Evolutionary conservation across 2,797 vertebrate genomes (phyloP).

Genomic region (Notolabrus celidotus): DNA sequence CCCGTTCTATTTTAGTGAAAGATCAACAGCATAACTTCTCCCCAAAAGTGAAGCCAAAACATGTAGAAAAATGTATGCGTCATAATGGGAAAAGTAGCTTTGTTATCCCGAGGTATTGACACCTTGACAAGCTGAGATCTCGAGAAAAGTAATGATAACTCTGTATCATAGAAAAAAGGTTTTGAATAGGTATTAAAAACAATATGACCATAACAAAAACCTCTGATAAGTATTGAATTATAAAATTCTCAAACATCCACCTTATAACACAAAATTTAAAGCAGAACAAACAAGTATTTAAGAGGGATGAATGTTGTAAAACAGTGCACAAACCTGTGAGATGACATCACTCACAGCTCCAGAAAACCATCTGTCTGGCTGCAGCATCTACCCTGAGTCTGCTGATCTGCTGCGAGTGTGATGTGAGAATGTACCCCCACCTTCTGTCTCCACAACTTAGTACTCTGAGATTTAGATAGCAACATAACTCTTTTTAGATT

Average conservation of each 20-base stretch:
- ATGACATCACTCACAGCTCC: conserved; percentile 24
- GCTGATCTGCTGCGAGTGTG: conserved; percentile 30
- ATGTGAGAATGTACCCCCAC: conserved; percentile 32
- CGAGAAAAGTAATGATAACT: too few species aligned
- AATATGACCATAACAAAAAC: too few species aligned
- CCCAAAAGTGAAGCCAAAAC: too few species aligned
- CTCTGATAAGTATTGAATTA: too few species aligned
- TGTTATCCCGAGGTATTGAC: too few species aligned
- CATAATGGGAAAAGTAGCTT: too few species aligned
- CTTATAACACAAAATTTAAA: neutral
- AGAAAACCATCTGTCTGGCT: conserved; percentile 15
- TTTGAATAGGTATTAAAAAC: too few species aligned
- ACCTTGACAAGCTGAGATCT: too few species aligned
- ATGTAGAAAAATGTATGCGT: too few species aligned
- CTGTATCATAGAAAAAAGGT: too few species aligned
- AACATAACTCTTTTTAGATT: conserved; percentile 39
- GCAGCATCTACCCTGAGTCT: conserved; percentile 20
- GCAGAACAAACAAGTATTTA: neutral
- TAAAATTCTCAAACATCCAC: neutral
- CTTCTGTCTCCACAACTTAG: conserved; percentile 40
- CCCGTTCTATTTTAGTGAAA: too few species aligned
- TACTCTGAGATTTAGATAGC: conserved; percentile 52
- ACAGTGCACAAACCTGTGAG: conserved; percentile 5
- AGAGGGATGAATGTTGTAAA: neutral
- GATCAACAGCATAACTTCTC: too few species aligned